Conservation (phyloP, 2,797 vertebrate genomes). For the Diceros bicornis region DNA sequence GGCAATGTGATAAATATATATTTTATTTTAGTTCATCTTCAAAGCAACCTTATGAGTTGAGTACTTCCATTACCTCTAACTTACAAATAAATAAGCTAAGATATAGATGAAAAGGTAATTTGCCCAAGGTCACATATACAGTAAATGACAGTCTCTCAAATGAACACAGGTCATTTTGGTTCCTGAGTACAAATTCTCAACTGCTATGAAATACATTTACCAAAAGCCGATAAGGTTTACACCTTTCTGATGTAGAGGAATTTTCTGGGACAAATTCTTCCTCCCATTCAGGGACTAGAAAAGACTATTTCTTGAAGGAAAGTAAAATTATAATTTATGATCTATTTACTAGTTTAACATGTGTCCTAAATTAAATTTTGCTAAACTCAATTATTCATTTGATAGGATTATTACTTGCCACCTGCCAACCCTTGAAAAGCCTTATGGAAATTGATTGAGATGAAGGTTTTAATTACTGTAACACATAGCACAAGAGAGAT, state of each 20-base stretch:
- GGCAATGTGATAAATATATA: background rate
- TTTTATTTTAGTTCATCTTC: constrained; percentile 7
- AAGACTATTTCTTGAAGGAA: background rate
- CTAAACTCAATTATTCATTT: constrained; percentile 46
- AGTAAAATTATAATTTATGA: constrained; percentile 48
- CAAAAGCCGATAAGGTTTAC: background rate
- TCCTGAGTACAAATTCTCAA: constrained; percentile 10
- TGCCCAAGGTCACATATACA: background rate
- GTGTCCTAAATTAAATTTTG: constrained; percentile 40
- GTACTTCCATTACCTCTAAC: background rate
- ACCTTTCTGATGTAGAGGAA: background rate
- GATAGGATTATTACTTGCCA: constrained; percentile 32
- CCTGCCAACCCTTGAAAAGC: background rate
- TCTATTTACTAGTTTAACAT: constrained; percentile 38
- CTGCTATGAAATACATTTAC: background rate
- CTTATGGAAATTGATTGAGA: constrained; percentile 17
- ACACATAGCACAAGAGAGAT: background rate
- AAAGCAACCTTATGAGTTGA: background rate
- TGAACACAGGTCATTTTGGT: background rate
- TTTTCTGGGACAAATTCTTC: background rate
- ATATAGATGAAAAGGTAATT: background rate
- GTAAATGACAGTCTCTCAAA: background rate
- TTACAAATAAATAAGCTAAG: background rate
- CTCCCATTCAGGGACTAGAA: background rate
- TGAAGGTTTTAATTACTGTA: constrained; percentile 37